Conservation (phyloP, 2,888 invertebrate genomes). For the Incurvaria masculella region DNA sequence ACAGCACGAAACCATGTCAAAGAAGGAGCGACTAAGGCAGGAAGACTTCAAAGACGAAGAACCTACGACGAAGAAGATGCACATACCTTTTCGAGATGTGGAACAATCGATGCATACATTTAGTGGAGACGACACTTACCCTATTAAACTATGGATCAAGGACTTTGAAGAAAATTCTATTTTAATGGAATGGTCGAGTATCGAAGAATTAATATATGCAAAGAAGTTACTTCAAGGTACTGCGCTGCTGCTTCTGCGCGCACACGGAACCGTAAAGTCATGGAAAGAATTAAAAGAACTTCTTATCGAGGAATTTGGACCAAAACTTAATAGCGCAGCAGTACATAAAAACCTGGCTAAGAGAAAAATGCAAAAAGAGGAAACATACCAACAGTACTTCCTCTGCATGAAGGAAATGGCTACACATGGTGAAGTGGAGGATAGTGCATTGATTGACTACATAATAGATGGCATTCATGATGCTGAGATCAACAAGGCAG, state of each 20-base stretch:
- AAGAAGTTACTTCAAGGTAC: background rate
- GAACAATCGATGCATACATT: background rate
- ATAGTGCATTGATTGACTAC: constrained; percentile 25
- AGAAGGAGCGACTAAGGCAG: background rate
- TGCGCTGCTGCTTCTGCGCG: background rate
- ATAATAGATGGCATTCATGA: constrained; percentile 27
- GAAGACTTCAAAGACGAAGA: background rate
- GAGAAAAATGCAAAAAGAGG: background rate
- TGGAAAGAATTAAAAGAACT: background rate
- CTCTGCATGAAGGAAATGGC: constrained; percentile 26
- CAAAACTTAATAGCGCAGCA: background rate
- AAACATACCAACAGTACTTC: background rate
- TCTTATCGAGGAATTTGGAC: background rate
- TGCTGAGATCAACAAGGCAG: no score
- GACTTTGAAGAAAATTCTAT: background rate
- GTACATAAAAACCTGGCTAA: background rate
- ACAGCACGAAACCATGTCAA: background rate
- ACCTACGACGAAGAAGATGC: background rate
- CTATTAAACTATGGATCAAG: background rate
- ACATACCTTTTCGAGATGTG: background rate
- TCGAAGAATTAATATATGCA: background rate
- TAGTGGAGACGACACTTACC: background rate
- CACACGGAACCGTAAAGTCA: background rate
- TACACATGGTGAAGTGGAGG: constrained; percentile 25
- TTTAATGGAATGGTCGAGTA: background rate